Percentiles rank a stretch among this genome's conserved stretches.
These are phyloP conservation scores for Hippocampus kuda DNA, from an alignment of 2,797 vertebrate genomes.

Conservation along the genomic window DNA sequence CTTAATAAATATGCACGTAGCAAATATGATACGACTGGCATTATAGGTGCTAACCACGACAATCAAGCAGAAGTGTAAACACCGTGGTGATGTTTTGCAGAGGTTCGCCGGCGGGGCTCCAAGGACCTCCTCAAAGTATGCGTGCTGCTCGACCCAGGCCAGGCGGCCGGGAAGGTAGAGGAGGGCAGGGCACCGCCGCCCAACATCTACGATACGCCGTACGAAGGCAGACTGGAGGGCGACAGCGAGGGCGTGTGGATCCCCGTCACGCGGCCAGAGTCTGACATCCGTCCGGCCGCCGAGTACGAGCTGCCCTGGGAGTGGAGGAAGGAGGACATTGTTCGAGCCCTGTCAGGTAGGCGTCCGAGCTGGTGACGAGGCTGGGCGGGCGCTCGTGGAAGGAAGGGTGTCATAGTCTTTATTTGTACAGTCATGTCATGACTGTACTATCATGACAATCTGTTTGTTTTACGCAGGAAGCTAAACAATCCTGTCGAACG, in stretches of 20 bases:
- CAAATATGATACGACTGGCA: no score
- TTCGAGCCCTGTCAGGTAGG: constrained; percentile 82
- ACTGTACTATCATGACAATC: constrained; percentile 19
- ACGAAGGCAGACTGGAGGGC: constrained; percentile 71
- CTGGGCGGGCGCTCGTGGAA: constrained; percentile 32
- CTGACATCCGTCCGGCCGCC: constrained; percentile 75
- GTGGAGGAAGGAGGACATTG: constrained; percentile 94
- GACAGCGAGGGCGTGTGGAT: constrained; percentile 56
- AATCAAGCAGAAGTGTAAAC: background rate
- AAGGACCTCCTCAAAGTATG: constrained; percentile 88
- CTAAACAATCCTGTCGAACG: constrained; percentile 36
- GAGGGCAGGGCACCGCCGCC: constrained; percentile 53
- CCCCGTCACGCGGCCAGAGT: constrained; percentile 76
- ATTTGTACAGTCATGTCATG: constrained; percentile 42
- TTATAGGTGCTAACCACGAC: background rate
- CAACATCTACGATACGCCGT: constrained; percentile 85
- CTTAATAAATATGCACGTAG: no score
- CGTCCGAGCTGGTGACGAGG: constrained; percentile 20
- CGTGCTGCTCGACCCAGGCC: constrained; percentile 73
- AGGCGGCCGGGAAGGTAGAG: constrained; percentile 57
- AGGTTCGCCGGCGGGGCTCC: constrained; percentile 84
- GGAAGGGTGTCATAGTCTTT: constrained; percentile 39
- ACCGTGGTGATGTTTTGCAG: constrained; percentile 48
- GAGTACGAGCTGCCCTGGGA: constrained; percentile 96
- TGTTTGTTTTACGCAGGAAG: constrained; percentile 46